phyloP scores from a whole-genome alignment of 1,140 invertebrate genomes.

The Caenorhabditis latens region DNA sequence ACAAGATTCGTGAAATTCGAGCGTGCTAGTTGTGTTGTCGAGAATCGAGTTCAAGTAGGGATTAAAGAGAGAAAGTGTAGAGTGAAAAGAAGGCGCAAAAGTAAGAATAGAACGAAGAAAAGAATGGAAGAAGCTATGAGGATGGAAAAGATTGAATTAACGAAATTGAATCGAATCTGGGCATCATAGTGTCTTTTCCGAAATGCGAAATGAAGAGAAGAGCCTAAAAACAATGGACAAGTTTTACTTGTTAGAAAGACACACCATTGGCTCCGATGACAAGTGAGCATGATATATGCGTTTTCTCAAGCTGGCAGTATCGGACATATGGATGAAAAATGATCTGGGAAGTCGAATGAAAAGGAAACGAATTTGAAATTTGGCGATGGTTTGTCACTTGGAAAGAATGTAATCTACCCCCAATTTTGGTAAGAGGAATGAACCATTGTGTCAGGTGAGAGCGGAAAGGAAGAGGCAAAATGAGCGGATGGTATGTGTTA shows the following conservation, averaged over 20 bases:
- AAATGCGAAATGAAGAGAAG: constrained; percentile 24
- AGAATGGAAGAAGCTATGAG: constrained; percentile 40
- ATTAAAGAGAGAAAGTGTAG: constrained; percentile 37
- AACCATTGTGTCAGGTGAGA: constrained; percentile 48
- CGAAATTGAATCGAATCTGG: constrained; percentile 46
- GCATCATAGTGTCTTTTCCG: neutral
- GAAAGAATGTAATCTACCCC: constrained; percentile 28
- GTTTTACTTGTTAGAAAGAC: neutral
- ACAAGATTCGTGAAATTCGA: neutral
- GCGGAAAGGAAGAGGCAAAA: constrained; percentile 33
- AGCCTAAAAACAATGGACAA: constrained; percentile 27
- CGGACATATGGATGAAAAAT: constrained; percentile 47
- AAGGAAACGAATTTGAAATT: neutral
- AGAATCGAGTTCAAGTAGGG: constrained; percentile 45
- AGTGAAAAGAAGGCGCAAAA: constrained; percentile 27
- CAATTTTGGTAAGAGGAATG: neutral
- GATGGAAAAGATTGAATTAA: constrained; percentile 49
- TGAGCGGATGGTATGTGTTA: constrained; percentile 43
- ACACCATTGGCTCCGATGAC: neutral
- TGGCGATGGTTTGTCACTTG: neutral
- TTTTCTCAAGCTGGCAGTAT: constrained; percentile 6
- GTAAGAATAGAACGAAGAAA: constrained; percentile 37
- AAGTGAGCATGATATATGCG: constrained; percentile 35
- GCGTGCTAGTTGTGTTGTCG: neutral
- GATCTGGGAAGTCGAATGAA: neutral